Base-by-base conservation (phyloP, 2,888 invertebrate genomes). In the Pardosa pseudoannulata region DNA sequence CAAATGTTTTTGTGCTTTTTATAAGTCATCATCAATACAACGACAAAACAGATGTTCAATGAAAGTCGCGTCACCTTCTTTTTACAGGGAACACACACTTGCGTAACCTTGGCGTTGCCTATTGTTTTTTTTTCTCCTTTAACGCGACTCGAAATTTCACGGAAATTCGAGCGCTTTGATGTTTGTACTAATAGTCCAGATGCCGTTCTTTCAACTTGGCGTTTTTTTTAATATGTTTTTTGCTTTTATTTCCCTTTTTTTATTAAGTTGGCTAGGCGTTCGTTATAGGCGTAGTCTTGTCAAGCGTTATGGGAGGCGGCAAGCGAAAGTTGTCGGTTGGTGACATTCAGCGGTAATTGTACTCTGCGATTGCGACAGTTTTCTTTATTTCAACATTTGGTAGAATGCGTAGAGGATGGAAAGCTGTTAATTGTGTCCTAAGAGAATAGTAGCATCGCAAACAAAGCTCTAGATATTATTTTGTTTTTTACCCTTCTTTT, bases 301-400 rank as follows among this genome's bases (percentile, higher is more conserved):
- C 56, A 11, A 56, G 11, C n/a, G 3, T 2, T 23, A 23, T 2
- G n/a, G 23, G 56, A 23, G n/a, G 56, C 3, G n/a, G 56, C 1
- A 23, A 56, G 46, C 46, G 46, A 46, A 46, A 46, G 56, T 23
- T 56, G 56, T 23, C 56, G 56, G 23, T 56, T 56, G 19, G 56
- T 56, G 23, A 56, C 56, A 56, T 56, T 56, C 56, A 56, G 23
- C 56, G 23, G 56, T 56, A 56, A 56, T 56, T 56, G 56, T 56
- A 2, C 19, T 46, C 9, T 46, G 3, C 5, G 19, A 56, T 56
- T 56, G 56, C 56, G 23, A 56, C 56, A 56, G 1, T 56, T 19
- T 56, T 23, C 23, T 56, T 56, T 56, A 56, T 19, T 56, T 56
- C 23, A 11, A 23, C n/a, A 56, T 56, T 19, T 56, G 3, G 19